These are phyloP conservation scores for Pachycephus smyrnensis DNA, from an alignment of 2,888 invertebrate genomes.

Conservation along the genomic window DNA sequence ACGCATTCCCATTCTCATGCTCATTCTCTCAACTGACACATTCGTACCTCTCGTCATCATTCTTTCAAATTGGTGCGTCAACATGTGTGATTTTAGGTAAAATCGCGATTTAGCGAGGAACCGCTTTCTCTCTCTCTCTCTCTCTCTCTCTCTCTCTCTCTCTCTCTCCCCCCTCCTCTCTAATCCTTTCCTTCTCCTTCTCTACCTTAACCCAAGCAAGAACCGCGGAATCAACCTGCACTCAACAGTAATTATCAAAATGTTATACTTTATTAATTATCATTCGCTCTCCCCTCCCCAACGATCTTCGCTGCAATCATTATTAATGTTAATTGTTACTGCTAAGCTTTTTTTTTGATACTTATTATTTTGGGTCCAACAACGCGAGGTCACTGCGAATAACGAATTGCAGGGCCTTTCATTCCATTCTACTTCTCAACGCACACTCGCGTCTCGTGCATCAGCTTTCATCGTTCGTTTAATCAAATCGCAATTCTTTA, in stretches of 20 bases:
- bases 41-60: neutral
- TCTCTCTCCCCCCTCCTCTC: neutral
- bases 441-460: neutral
- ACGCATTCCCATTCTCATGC: neutral
- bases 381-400: conserved; percentile 9
- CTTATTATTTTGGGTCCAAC: conserved; percentile 3
- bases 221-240: neutral
- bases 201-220: neutral
- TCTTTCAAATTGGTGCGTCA: conserved; percentile 18
- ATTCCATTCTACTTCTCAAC: neutral
- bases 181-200: neutral
- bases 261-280: neutral
- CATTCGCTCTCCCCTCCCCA: neutral
- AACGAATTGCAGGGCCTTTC: conserved; percentile 1
- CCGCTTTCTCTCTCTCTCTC: neutral
- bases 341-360: neutral
- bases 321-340: neutral
- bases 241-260: neutral
- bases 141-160: neutral
- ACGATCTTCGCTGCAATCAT: neutral
- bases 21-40: neutral
- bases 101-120: neutral
- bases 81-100: conserved; percentile 14
- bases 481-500: neutral
- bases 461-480: neutral